Conservation (phyloP, 2,888 invertebrate genomes). For the Parapristionchus giblindavisi region DNA sequence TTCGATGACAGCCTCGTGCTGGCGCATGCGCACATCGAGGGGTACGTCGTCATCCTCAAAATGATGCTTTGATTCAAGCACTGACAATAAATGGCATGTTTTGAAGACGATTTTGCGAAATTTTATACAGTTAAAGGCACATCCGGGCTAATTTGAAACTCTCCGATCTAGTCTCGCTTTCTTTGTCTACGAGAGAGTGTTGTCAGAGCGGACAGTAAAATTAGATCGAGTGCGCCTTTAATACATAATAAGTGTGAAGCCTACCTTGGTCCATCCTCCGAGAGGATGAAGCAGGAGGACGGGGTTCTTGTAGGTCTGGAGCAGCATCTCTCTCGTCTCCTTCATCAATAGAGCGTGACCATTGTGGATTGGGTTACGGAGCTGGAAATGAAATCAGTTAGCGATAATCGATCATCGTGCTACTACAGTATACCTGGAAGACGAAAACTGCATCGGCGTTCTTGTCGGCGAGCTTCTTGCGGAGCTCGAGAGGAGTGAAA, state of each 20-base stretch:
- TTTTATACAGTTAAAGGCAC: too few relatives aligned
- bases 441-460: conserved; percentile 95
- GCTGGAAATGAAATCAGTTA: conserved; percentile 58
- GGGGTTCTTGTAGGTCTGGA: conserved; percentile 88
- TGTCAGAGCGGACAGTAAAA: too few relatives aligned
- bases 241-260: too few relatives aligned
- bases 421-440: conserved; percentile 77
- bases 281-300: conserved; percentile 93
- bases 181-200: too few relatives aligned
- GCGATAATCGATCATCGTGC: neutral
- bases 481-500: conserved; percentile 89
- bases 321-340: conserved; percentile 84
- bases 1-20: conserved; percentile 74
- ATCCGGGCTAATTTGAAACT: too few relatives aligned
- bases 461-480: conserved; percentile 80
- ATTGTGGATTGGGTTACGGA: conserved; percentile 97
- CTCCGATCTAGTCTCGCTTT: too few relatives aligned
- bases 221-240: too few relatives aligned
- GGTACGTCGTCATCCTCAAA: conserved; percentile 88
- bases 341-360: conserved; percentile 97
- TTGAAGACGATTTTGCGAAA: too few relatives aligned
- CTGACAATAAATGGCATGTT: too few relatives aligned
- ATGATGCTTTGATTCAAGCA: too few relatives aligned
- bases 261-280: conserved; percentile 68
- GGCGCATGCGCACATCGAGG: conserved; percentile 82